These are phyloP conservation scores for Gephyroberyx darwinii DNA, from an alignment of 2,797 vertebrate genomes.

Conservation along the genomic window DNA sequence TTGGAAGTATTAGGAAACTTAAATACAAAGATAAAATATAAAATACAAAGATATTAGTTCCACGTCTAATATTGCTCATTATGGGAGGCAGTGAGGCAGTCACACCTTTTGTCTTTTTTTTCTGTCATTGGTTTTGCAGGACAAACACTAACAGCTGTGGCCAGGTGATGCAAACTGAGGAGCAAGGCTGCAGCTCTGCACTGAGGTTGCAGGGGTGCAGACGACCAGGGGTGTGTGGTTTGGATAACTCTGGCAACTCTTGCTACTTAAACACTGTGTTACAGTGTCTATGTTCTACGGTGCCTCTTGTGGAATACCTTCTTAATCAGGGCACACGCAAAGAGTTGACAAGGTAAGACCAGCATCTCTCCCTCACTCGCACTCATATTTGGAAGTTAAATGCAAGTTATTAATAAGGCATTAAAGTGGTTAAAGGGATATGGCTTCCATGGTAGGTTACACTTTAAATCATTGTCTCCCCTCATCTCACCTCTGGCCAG, in stretches of 20 bases:
- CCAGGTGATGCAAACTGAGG: conserved; percentile 37
- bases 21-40: too few species aligned
- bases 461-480: background rate
- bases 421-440: background rate
- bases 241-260: conserved; percentile 88
- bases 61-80: background rate
- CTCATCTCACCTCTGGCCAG: background rate
- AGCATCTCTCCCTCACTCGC: background rate
- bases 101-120: background rate
- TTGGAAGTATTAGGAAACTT: background rate
- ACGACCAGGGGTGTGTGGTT: conserved; percentile 82
- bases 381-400: too few species aligned
- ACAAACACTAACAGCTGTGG: background rate
- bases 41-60: background rate
- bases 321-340: conserved; percentile 77
- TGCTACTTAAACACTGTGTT: conserved; percentile 88
- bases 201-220: conserved; percentile 26
- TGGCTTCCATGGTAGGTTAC: background rate
- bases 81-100: background rate
- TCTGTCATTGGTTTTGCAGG: conserved; percentile 31
- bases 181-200: conserved; percentile 16
- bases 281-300: conserved; percentile 86
- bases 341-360: conserved; percentile 78
- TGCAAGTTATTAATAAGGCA: background rate
- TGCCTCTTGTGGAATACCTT: conserved; percentile 85